Conservation (phyloP, 2,797 vertebrate genomes). For the Oreonectes daqikongensis region DNA sequence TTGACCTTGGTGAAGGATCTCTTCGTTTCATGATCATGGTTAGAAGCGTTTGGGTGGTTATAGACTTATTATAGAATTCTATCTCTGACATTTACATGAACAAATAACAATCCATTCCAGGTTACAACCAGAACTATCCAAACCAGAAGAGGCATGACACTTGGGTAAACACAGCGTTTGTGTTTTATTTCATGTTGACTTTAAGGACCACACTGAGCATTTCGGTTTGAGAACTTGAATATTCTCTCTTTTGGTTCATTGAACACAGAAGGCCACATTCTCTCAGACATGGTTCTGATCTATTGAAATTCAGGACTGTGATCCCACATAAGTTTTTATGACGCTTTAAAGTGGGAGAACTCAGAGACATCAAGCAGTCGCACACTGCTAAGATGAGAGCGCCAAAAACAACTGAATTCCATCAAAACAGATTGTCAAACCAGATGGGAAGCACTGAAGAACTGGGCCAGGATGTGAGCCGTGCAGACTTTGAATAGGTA, state of each 20-base stretch:
- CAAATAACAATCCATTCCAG: neutral
- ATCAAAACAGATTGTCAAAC: constrained; percentile 83
- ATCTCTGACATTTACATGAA: neutral
- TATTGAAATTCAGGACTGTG: constrained; percentile 67
- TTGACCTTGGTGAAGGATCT: constrained; percentile 1
- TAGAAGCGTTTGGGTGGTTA: too few species aligned
- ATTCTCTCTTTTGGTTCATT: constrained; percentile 14
- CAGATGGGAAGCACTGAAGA: constrained; percentile 77
- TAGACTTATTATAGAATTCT: too few species aligned
- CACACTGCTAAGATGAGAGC: constrained; percentile 54
- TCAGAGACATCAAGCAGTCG: constrained; percentile 69
- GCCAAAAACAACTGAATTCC: constrained; percentile 72
- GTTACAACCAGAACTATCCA: neutral
- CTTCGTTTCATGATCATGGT: neutral
- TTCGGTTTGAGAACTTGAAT: neutral
- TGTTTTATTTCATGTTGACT: neutral
- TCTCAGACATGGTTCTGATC: constrained; percentile 54
- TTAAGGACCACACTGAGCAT: neutral
- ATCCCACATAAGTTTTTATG: constrained; percentile 71
- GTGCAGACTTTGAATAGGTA: constrained; percentile 71
- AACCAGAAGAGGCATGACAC: neutral
- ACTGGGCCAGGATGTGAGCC: constrained; percentile 72
- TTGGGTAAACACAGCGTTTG: neutral
- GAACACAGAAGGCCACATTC: constrained; percentile 51
- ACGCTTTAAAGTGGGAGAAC: constrained; percentile 62